phyloP scores from a whole-genome alignment of 2,113 vertebrate genomes.

The Lasiurus borealis region DNA sequence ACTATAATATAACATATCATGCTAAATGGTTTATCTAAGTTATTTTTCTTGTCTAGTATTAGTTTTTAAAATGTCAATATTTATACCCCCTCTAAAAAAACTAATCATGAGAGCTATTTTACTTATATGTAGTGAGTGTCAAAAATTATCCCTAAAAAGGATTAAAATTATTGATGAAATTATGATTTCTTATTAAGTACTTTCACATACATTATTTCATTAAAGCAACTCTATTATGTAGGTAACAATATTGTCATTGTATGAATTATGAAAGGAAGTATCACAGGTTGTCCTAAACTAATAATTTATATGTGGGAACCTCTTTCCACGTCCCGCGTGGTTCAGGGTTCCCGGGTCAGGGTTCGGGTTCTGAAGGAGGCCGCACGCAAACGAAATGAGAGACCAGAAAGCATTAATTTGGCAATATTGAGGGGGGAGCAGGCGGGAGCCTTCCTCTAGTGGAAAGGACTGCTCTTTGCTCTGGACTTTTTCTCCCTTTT shows the following conservation, averaged over 20 bases:
- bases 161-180: constrained; percentile 28
- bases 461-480: too few species aligned
- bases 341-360: too few species aligned
- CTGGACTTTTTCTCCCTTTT: too few species aligned
- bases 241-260: background rate
- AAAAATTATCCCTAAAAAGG: background rate
- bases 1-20: constrained; percentile 78
- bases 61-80: background rate
- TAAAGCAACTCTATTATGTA: background rate
- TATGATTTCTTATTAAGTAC: background rate
- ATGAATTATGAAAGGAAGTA: background rate
- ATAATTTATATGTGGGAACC: too few species aligned
- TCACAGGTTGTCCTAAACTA: background rate
- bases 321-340: too few species aligned
- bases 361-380: too few species aligned
- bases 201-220: background rate
- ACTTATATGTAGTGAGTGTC: background rate
- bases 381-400: too few species aligned
- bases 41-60: background rate
- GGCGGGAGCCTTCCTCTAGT: too few species aligned
- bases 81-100: background rate
- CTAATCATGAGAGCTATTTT: background rate
- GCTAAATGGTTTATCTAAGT: constrained; percentile 76
- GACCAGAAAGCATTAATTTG: too few species aligned
- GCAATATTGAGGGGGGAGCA: too few species aligned